Evolutionary conservation across 2,888 invertebrate genomes (phyloP).

Genomic region (Bruchidius siliquastri): DNA sequence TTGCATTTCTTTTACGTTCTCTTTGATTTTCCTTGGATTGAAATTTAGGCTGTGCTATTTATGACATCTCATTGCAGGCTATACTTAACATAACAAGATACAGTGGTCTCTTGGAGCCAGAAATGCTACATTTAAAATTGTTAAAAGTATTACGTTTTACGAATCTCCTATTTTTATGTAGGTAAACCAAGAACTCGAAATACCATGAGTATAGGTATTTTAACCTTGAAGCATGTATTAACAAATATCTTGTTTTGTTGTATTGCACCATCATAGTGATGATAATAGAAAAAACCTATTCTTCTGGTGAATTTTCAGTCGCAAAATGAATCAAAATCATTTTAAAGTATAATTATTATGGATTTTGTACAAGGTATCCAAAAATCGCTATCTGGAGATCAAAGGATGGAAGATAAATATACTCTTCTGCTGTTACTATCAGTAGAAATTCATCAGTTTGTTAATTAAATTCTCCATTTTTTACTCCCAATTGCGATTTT

Average conservation of each 20-base stretch:
- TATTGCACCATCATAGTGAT: not conserved
- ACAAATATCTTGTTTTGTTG: not conserved
- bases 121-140: not conserved
- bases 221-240: too few relatives aligned
- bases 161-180: not conserved
- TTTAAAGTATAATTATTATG: not conserved
- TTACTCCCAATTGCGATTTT: too few relatives aligned
- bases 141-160: not conserved
- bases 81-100: not conserved
- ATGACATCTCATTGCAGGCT: conserved; percentile 27
- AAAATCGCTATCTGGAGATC: not conserved
- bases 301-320: not conserved
- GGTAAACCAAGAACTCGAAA: not conserved
- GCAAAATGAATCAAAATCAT: not conserved
- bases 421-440: too few relatives aligned
- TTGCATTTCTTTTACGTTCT: conserved; percentile 17
- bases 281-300: not conserved
- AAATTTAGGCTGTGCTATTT: conserved; percentile 31
- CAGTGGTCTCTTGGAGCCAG: not conserved
- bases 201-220: too few relatives aligned
- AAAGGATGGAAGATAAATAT: too few relatives aligned
- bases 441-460: too few relatives aligned
- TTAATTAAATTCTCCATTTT: too few relatives aligned
- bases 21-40: conserved; percentile 11
- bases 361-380: not conserved